These are phyloP conservation scores for Dendrolimus punctatus DNA, from an alignment of 1,140 invertebrate species.

Conservation along the genomic window DNA sequence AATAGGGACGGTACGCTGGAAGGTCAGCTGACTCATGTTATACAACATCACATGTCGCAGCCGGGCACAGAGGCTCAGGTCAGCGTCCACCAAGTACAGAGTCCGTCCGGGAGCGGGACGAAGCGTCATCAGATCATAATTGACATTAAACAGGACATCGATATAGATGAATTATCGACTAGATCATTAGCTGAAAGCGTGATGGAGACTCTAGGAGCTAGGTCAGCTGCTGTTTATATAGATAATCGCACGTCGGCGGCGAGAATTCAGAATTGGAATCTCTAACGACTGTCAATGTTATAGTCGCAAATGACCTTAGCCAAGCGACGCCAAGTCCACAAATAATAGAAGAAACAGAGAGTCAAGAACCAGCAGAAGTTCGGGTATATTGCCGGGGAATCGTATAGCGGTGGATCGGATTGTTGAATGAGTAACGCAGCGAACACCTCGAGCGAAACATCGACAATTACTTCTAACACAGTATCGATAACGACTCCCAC, in stretches of 20 bases:
- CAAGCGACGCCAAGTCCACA: slow-evolving; percentile 35
- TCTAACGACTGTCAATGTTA: slow-evolving; percentile 64
- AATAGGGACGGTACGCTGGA: slow-evolving; percentile 40
- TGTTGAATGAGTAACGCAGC: slow-evolving; percentile 47
- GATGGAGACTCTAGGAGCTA: slow-evolving; percentile 66
- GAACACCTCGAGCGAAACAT: slow-evolving; percentile 28
- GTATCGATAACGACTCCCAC: slow-evolving; percentile 43
- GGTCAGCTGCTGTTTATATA: slow-evolving; percentile 63
- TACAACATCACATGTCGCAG: slow-evolving; percentile 57
- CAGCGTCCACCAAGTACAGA: slow-evolving; percentile 64
- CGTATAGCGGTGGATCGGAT: slow-evolving; percentile 58
- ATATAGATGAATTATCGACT: slow-evolving; percentile 67
- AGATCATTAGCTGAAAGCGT: slow-evolving; percentile 65
- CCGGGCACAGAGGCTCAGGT: slow-evolving; percentile 50
- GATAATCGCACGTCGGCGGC: slow-evolving; percentile 52
- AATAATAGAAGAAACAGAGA: slow-evolving; percentile 34
- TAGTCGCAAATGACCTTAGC: slow-evolving; percentile 57
- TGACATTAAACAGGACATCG: slow-evolving; percentile 69
- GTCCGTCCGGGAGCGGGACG: slow-evolving; percentile 45
- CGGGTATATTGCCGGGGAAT: slow-evolving; percentile 40
- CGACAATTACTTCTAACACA: slow-evolving; percentile 23
- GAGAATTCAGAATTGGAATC: slow-evolving; percentile 59
- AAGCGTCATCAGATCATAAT: slow-evolving; percentile 71
- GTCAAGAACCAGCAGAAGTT: slow-evolving; percentile 30
- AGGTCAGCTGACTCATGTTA: slow-evolving; percentile 58